A percentile compares a stretch with the other conserved stretches of the same genome.
phyloP scores from a whole-genome alignment of 2,113 vertebrate species.

The Pangasianodon gigas region DNA sequence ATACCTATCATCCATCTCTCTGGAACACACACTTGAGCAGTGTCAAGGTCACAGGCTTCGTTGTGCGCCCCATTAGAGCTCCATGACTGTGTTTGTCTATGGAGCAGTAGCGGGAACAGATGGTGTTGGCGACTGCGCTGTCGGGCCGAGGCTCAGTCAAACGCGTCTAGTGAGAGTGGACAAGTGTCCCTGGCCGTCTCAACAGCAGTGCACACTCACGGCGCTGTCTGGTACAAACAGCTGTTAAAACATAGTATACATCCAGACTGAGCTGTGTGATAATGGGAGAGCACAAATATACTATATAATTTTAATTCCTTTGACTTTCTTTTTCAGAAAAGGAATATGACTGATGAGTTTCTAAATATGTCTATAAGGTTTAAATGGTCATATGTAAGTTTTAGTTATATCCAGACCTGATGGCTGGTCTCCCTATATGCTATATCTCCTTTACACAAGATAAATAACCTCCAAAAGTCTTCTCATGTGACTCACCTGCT shows the following conservation, averaged over 20 bases:
- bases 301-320: neutral
- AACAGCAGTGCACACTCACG: neutral
- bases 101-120: conserved; percentile 69
- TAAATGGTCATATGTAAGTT: neutral
- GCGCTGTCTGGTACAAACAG: conserved; percentile 41
- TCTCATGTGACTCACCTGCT: neutral
- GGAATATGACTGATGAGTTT: neutral
- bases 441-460: neutral
- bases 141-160: conserved; percentile 60
- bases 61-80: conserved; percentile 74
- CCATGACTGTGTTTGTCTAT: conserved; percentile 72
- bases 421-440: neutral
- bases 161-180: conserved; percentile 61
- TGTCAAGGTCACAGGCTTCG: conserved; percentile 75
- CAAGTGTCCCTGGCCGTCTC: conserved; percentile 62
- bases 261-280: neutral
- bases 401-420: neutral
- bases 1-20: conserved; percentile 65
- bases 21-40: conserved; percentile 64
- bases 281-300: neutral
- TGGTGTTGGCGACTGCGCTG: conserved; percentile 70
- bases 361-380: neutral
- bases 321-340: neutral
- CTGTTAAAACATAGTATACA: conserved; percentile 7
- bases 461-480: neutral